Evolutionary conservation across 2,888 invertebrate genomes (phyloP).

Genomic region (Xylota segnis): DNA sequence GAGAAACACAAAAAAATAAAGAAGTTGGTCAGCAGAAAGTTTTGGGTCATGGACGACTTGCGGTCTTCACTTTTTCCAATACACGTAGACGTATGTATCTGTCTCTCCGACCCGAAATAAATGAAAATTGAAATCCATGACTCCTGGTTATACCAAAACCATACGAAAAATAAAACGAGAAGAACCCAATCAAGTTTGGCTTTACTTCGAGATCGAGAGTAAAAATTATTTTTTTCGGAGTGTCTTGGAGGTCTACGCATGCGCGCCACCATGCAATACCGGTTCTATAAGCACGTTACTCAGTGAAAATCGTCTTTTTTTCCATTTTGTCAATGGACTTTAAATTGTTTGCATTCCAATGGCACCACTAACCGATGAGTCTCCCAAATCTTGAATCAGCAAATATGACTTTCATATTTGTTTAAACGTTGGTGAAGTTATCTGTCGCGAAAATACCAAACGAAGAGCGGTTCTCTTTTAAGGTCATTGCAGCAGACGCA

Average conservation of each 20-base stretch:
- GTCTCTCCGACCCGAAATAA: slow-evolving; percentile 40
- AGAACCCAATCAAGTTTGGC: slow-evolving; percentile 53
- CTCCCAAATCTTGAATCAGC: neutral
- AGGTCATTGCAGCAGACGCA: slow-evolving; percentile 17
- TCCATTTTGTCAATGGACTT: neutral
- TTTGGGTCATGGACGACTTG: slow-evolving; percentile 73
- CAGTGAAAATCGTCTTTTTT: slow-evolving; percentile 50
- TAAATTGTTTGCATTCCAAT: slow-evolving; percentile 44
- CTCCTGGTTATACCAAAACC: slow-evolving; percentile 33
- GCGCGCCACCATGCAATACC: slow-evolving; percentile 37
- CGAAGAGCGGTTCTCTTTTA: slow-evolving; percentile 16
- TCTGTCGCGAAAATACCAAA: slow-evolving; percentile 6
- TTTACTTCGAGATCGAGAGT: slow-evolving; percentile 68
- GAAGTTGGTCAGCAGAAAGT: slow-evolving; percentile 68
- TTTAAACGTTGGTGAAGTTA: slow-evolving; percentile 3
- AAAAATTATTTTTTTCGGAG: slow-evolving; percentile 34
- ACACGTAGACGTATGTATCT: slow-evolving; percentile 32
- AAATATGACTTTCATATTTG: slow-evolving; percentile 40
- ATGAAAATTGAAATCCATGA: slow-evolving; percentile 61
- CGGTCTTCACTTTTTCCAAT: slow-evolving; percentile 67
- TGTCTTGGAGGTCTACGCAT: slow-evolving; percentile 32
- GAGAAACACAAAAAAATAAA: slow-evolving; percentile 32
- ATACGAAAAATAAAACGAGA: slow-evolving; percentile 6
- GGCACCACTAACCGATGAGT: neutral
- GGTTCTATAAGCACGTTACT: slow-evolving; percentile 55